Base-by-base conservation (phyloP, 2,113 vertebrate genomes). In the Chlorodrepanis virens region DNA sequence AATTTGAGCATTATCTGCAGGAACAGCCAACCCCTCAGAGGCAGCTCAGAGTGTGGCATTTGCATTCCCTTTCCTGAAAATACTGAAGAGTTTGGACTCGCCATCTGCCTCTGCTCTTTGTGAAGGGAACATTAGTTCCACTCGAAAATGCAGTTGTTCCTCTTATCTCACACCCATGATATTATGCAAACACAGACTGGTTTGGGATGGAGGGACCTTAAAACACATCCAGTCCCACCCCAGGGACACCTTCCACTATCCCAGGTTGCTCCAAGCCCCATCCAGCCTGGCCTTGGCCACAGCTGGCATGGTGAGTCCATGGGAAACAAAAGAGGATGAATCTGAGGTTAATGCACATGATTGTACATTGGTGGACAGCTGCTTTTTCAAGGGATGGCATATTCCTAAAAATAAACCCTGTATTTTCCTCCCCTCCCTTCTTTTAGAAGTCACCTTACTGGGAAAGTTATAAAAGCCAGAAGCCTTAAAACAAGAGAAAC, bases 301-400 rank as follows among this genome's bases (percentile, higher is more conserved):
- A 13, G 12, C 24, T 11, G 24, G 24, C 6, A 6, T 11, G 8
- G 7, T 0, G 1, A 53, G 11, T 15, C 20, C n/a, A n/a, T 2
- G 8, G n/a, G 5, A 68, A 85, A 61, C 0, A 18, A 33, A 27
- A 0, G 0, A 5, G 11, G 45, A 56, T 40, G 24, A n/a, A 22
- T 28, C 29, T 0, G 6, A 78, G 16, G 35, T 44, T 80, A 56
- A 60, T 0, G 12, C 15, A n/a, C 1, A 0, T 5, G 3, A 1
- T 6, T 11, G 20, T 12, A 20, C 8, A 12, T 1, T 23, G 31
- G 25, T 6, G 31, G 13, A 29, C 23, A 47, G 33, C 14, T 80
- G 31, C 17, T 76, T 47, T 63, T 56, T 14, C 49, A 83, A 79
- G 22, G 21, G 5, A 69, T 31, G 13, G 6, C 6, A 31, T 2